Base-by-base conservation (phyloP, 2,797 vertebrate species). In the Artibeus lituratus region DNA sequence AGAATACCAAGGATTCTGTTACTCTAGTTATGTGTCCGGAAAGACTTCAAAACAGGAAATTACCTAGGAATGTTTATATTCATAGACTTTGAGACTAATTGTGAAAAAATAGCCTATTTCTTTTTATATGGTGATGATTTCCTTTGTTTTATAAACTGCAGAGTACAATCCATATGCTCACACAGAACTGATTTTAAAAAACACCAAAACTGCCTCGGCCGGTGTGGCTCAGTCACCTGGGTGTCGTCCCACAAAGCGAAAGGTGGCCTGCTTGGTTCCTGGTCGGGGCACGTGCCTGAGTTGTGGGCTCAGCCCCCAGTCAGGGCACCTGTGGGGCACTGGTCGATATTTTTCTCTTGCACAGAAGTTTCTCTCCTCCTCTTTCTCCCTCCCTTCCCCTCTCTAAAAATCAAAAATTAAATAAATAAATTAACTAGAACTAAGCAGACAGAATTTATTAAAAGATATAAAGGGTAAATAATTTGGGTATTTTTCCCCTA, bases 31-130 rank as follows among this genome's bases (percentile, higher is more conserved):
- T 2, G 10, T 18, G 78, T 39, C 42, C 69, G 74, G 24, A n/a
- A 90, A 93, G 4, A 74, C 22, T 72, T 47, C 55, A 92, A 90
- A 84, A 77, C 2, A 76, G n/a, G 39, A 84, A 51, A 51, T 91
- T 32, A 80, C 44, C 87, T 69, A 70, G n/a, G 22, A 84, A 76
- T 76, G 39, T 77, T 95, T 94, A 96, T 57, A 89, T 86, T 94
- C 83, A 93, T 10, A 90, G 76, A 14, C 78, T 86, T 59, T 59
- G 47, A 84, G 81, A 76, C 16, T 10, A 74, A 70, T 7, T 78
- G 18, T 81, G 39, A 73, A 69, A 59, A 87, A 83, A 87, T 0
- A 8, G 57, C 3, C 0, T 51, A 65, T 59, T 35, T 77, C 26
- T 84, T 78, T 72, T 16, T 1, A 78, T 39, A 83, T 39, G 11